Percentiles rank a stretch among this genome's conserved stretches.
These are phyloP conservation scores for Mythimna albipuncta DNA, from an alignment of 2,888 invertebrate genomes.

Conservation along the genomic window DNA sequence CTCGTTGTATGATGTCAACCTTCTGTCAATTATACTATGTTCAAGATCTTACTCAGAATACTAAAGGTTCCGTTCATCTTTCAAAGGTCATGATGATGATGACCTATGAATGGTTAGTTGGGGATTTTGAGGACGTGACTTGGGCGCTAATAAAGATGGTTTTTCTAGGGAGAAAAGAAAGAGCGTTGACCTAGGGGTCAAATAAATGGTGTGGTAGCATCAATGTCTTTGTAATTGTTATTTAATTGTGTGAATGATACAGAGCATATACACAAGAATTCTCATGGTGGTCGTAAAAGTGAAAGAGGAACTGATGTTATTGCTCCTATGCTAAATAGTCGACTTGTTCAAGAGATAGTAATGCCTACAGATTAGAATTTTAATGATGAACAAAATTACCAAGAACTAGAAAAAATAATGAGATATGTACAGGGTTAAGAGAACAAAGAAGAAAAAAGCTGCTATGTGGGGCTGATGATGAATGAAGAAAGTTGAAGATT, in stretches of 20 bases:
- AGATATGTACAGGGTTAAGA: background rate
- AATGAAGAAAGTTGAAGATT: too few species aligned
- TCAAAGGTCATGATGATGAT: constrained; percentile 39
- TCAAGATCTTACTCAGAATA: constrained; percentile 37
- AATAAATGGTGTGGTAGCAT: constrained; percentile 8
- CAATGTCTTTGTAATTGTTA: constrained; percentile 39
- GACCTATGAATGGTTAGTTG: constrained; percentile 41
- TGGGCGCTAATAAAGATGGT: background rate
- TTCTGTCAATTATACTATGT: constrained; percentile 19
- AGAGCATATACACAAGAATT: constrained; percentile 5
- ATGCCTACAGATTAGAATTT: background rate
- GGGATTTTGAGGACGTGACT: constrained; percentile 34
- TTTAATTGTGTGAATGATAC: constrained; percentile 48
- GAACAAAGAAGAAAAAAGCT: background rate
- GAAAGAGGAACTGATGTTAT: constrained; percentile 24
- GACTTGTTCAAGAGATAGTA: background rate
- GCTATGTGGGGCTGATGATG: too few species aligned
- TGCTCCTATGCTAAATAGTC: background rate
- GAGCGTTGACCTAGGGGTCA: constrained; percentile 26
- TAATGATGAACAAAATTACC: background rate
- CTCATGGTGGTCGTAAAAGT: constrained; percentile 45
- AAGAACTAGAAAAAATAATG: background rate
- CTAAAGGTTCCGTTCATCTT: constrained; percentile 46
- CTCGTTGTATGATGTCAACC: background rate
- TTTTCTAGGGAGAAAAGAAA: background rate